A percentile compares a stretch with the other conserved stretches of the same genome.
These are phyloP conservation scores for Colletes latitarsis DNA, from an alignment of 1,140 invertebrate genomes.

Conservation along the genomic window DNA sequence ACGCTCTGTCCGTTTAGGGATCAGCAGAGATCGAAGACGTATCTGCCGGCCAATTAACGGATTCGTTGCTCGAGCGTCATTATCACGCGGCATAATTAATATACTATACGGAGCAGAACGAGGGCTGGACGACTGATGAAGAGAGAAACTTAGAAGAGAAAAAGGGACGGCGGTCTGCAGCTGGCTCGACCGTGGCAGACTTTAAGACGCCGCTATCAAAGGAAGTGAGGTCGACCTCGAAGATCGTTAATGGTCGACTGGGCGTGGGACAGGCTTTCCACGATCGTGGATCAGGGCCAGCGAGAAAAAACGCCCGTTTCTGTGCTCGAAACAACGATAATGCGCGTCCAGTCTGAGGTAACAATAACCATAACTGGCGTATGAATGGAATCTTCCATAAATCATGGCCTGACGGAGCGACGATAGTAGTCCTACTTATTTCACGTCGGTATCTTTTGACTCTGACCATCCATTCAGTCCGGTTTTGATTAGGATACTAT, in stretches of 20 bases:
- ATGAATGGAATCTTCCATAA: constrained; percentile 24
- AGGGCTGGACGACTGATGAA: constrained; percentile 41
- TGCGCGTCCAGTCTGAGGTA: neutral
- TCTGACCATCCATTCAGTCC: neutral
- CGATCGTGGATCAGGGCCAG: constrained; percentile 24
- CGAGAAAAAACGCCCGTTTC: neutral
- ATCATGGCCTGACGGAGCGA: neutral
- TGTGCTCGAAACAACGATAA: neutral
- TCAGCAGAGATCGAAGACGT: constrained; percentile 30
- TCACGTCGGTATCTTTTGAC: neutral
- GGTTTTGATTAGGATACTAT: neutral
- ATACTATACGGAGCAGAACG: constrained; percentile 48
- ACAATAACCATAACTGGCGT: neutral
- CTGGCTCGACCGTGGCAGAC: constrained; percentile 65
- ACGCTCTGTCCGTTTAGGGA: constrained; percentile 38
- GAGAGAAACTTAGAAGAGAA: constrained; percentile 43
- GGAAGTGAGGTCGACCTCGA: constrained; percentile 78
- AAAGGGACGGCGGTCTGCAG: constrained; percentile 53
- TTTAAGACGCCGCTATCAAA: constrained; percentile 75
- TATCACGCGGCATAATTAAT: constrained; percentile 66
- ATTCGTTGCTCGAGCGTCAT: constrained; percentile 56
- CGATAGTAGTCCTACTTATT: neutral
- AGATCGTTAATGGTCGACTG: constrained; percentile 51
- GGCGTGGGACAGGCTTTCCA: constrained; percentile 60
- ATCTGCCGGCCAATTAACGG: constrained; percentile 64